phyloP scores from a whole-genome alignment of 64 coral and sea anemone species.

The Porites lutea region DNA sequence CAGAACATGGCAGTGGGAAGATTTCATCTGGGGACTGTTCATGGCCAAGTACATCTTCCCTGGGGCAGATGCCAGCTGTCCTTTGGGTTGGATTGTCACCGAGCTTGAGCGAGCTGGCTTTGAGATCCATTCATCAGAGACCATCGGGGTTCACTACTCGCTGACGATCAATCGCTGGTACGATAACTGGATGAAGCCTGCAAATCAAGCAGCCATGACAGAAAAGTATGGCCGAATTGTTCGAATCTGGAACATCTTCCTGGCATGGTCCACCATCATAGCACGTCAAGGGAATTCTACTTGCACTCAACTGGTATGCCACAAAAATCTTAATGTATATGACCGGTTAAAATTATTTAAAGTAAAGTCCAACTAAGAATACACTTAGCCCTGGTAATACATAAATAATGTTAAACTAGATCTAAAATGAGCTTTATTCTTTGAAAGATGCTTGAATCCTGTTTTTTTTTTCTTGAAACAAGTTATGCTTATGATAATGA shows the following conservation, averaged over 20 bases:
- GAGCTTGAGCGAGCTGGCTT: conserved; percentile 94
- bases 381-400: conserved; percentile 35
- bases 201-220: conserved; percentile 70
- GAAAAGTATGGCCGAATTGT: conserved; percentile 82
- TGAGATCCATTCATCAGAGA: conserved; percentile 90
- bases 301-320: conserved; percentile 96
- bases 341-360: conserved; percentile 94
- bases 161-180: conserved; percentile 96
- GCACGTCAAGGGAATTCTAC: conserved; percentile 95
- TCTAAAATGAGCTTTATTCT: background rate
- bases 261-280: conserved; percentile 98
- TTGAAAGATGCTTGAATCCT: background rate
- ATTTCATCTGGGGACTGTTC: conserved; percentile 97
- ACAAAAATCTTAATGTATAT: conserved; percentile 97
- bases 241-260: conserved; percentile 97
- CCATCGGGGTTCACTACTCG: conserved; percentile 95
- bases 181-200: conserved; percentile 92
- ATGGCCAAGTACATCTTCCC: conserved; percentile 99
- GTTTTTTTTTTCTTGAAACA: too few relatives aligned
- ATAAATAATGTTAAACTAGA: background rate
- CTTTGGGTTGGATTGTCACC: conserved; percentile 81
- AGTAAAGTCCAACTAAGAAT: conserved; percentile 62
- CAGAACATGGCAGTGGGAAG: conserved; percentile 97
- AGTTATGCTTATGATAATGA: too few relatives aligned
- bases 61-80: conserved; percentile 96